Conservation (phyloP, 37 sponge, comb jelly and placozoan genomes). For the Bolinopsis microptera region DNA sequence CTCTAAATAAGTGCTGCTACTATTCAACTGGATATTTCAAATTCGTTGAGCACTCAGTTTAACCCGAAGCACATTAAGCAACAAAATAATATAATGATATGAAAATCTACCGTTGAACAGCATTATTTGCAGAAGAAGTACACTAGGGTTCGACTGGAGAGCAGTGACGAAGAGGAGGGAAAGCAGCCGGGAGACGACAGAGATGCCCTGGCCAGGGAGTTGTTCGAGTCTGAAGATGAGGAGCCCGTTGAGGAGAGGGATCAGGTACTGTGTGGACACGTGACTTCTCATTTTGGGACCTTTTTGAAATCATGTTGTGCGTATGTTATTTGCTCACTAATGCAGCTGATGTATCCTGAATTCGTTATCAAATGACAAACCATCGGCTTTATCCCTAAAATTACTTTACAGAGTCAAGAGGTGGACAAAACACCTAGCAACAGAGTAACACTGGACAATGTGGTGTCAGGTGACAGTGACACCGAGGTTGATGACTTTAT, state of each 20-base stretch:
- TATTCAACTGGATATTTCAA: no score
- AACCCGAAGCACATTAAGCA: background rate
- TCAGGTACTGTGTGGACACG: no score
- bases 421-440: background rate
- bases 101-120: slow-evolving; percentile 3
- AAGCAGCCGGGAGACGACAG: slow-evolving; percentile 30
- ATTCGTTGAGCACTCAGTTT: no score
- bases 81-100: background rate
- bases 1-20: no score
- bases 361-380: no score
- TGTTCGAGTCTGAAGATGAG: slow-evolving; percentile 58
- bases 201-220: slow-evolving; percentile 23
- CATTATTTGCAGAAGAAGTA: slow-evolving; percentile 62
- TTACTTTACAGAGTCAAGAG: no score
- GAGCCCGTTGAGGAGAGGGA: background rate
- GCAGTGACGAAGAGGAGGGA: slow-evolving; percentile 58
- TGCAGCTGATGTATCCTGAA: no score
- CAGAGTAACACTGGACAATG: background rate
- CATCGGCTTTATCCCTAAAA: no score
- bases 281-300: no score
- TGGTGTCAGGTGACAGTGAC: slow-evolving; percentile 56
- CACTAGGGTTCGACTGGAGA: slow-evolving; percentile 55
- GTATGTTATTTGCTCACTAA: no score
- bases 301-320: no score
- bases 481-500: slow-evolving; percentile 78